Base-by-base conservation (phyloP, 2,888 invertebrate species). In the Plebejus anna region DNA sequence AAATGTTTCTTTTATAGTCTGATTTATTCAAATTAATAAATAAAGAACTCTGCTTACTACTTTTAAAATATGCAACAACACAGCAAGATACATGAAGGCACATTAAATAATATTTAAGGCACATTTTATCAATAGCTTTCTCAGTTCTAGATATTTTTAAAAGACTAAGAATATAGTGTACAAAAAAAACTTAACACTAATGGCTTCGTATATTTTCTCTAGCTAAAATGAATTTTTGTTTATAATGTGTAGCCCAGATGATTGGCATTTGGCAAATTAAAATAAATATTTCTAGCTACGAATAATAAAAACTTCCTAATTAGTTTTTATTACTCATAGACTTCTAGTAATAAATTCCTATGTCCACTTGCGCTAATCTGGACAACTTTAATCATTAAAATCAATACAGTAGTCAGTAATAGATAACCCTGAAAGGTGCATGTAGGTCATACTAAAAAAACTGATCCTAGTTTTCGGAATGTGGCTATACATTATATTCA, bases 1-100 rank as follows among this genome's bases (percentile, higher is more conserved):
- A 42, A 42, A 42, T 42, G 42, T 42, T 42, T 42, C 42, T 47
- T 11, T 9, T 9, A 42, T 47, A 47, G 47, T 2, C 47, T 47
- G 47, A 47, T 47, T 47, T 2, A 47, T 47, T 47, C 47, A 9
- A 47, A 47, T 9, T 9, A 47, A 47, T 9, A 47, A 47, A 47
- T 47, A 47, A 47, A 47, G 16, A 55, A 55, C 13, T 51, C 51
- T 4, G 13, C 13, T 11, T 47, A 47, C 47, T 47, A 0, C 13
- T 42, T 42, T 71, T 9, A n/a, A n/a, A 71, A 71, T 71, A 71
- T 42, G 42, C 71, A 71, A 38, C 71, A 71, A 42, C 22, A 42
- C 38, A 22, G 9, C 71, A 42, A 71, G 7, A 38, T n/a, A 38
- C 32, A 38, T 38, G 6, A 70, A 71, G 71, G 42, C 42, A 71